Conservation (phyloP, 2,888 invertebrate species). For the Subacronicta megacephala region DNA sequence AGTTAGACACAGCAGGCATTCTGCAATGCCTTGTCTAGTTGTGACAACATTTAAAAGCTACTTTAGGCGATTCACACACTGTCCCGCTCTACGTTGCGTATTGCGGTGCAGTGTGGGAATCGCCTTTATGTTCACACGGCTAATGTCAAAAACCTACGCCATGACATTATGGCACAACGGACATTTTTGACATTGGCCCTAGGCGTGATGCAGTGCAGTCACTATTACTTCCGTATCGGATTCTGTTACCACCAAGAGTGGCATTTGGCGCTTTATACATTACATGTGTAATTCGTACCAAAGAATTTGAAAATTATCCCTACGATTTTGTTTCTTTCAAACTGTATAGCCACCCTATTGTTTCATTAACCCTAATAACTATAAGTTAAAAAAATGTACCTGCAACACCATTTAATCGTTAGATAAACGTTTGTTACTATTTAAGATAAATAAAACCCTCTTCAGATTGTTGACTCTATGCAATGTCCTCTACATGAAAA, state of each 20-base stretch:
- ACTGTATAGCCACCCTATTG: slow-evolving; percentile 38
- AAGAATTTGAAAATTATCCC: slow-evolving; percentile 59
- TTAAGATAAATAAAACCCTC: slow-evolving; percentile 22
- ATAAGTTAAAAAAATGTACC: slow-evolving; percentile 69
- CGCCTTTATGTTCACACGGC: too few relatives aligned
- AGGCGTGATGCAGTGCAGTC: too few relatives aligned
- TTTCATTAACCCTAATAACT: slow-evolving; percentile 53
- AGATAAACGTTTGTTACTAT: slow-evolving; percentile 37
- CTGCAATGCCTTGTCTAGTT: too few relatives aligned
- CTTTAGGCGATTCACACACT: too few relatives aligned
- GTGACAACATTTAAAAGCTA: too few relatives aligned
- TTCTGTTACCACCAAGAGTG: slow-evolving; percentile 11
- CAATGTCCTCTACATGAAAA: slow-evolving; percentile 1
- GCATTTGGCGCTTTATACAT: slow-evolving; percentile 52
- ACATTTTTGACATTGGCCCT: background rate
- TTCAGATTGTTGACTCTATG: slow-evolving; percentile 2
- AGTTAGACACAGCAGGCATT: too few relatives aligned
- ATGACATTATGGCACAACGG: too few relatives aligned
- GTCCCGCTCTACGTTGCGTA: too few relatives aligned
- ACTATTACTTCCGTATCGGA: background rate
- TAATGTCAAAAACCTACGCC: too few relatives aligned
- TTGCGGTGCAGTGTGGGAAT: too few relatives aligned
- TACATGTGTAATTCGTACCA: slow-evolving; percentile 53
- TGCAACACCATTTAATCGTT: slow-evolving; percentile 66
- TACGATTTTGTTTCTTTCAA: slow-evolving; percentile 53